Evolutionary conservation across 2,888 invertebrate genomes (phyloP).

Genomic region (Mamestra brassicae): DNA sequence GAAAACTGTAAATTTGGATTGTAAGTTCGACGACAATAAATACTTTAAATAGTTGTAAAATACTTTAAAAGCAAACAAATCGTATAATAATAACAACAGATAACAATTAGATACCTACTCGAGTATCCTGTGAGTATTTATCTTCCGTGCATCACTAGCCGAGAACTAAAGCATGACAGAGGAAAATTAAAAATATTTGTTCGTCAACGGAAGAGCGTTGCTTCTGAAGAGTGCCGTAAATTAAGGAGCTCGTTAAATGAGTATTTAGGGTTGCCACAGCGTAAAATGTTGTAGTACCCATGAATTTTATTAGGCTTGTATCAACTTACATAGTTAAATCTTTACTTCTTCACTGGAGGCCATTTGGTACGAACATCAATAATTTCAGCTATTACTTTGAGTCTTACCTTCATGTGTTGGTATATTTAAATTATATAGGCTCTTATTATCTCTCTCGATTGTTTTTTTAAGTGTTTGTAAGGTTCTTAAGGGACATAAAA

Average conservation of each 20-base stretch:
- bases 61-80: not conserved
- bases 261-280: slow-evolving; percentile 58
- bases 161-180: slow-evolving; percentile 46
- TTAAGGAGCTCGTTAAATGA: slow-evolving; percentile 67
- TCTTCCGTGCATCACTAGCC: not conserved
- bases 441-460: too few relatives aligned
- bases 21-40: too few relatives aligned
- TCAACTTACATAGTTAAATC: slow-evolving; percentile 20
- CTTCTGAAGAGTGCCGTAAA: slow-evolving; percentile 73
- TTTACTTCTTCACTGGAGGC: not conserved
- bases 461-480: too few relatives aligned
- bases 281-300: slow-evolving; percentile 1
- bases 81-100: not conserved
- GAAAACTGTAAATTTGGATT: not conserved
- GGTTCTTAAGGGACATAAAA: too few relatives aligned
- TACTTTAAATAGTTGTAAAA: too few relatives aligned
- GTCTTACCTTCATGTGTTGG: not conserved
- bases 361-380: not conserved
- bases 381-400: not conserved
- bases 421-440: too few relatives aligned
- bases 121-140: not conserved
- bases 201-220: slow-evolving; percentile 63
- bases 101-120: not conserved
- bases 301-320: slow-evolving; percentile 13
- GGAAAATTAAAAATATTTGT: slow-evolving; percentile 69